phyloP scores from a whole-genome alignment of 2,888 invertebrate species.

The Drosophila testacea region DNA sequence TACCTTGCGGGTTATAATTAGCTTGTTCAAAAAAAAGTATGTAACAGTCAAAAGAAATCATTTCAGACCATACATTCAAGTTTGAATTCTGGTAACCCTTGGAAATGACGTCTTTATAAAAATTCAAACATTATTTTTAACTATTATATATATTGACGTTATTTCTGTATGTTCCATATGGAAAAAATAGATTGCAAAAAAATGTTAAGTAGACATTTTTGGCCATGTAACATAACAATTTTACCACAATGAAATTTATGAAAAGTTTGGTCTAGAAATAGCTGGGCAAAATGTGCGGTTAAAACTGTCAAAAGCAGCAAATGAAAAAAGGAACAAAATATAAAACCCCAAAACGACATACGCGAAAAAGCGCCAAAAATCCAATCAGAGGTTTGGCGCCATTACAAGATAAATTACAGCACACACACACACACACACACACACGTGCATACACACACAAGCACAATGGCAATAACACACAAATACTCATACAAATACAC shows the following conservation, averaged over 20 bases:
- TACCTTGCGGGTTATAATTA: too few relatives aligned
- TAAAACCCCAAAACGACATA: conserved; percentile 22
- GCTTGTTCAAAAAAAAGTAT: too few relatives aligned
- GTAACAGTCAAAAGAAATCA: too few relatives aligned
- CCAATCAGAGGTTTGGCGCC: conserved; percentile 63
- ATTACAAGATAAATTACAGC: conserved; percentile 64
- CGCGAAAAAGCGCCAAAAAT: conserved; percentile 57
- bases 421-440: conserved; percentile 15
- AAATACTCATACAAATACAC: conserved; percentile 1
- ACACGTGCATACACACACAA: background rate
- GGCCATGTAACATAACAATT: background rate
- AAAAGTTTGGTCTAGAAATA: conserved; percentile 13
- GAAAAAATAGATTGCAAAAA: background rate
- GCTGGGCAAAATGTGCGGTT: conserved; percentile 26
- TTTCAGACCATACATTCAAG: too few relatives aligned
- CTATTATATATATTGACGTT: too few relatives aligned
- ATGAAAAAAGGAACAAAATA: conserved; percentile 7
- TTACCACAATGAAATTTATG: conserved; percentile 5
- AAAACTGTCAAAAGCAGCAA: conserved; percentile 55
- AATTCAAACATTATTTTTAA: too few relatives aligned
- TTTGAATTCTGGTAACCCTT: too few relatives aligned
- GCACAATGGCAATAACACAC: conserved; percentile 4
- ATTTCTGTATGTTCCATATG: too few relatives aligned
- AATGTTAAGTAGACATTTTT: background rate
- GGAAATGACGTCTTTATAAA: too few relatives aligned